Conservation (phyloP, 2,797 vertebrate species). For the Fistularia commersonii region DNA sequence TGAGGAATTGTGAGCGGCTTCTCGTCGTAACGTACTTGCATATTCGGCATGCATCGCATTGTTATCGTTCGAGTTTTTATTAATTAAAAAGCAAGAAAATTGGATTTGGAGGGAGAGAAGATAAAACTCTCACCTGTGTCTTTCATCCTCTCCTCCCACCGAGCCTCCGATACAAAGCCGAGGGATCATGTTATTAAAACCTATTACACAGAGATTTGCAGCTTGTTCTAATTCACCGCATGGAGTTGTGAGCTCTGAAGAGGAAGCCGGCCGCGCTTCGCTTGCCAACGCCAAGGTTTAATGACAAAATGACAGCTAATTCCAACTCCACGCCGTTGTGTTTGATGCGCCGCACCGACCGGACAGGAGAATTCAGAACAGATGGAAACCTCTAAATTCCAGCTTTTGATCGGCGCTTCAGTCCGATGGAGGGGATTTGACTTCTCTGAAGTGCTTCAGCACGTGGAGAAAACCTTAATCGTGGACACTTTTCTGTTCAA, state of each 20-base stretch:
- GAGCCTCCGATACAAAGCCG: conserved; percentile 12
- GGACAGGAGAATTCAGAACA: too few species aligned
- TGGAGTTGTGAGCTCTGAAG: conserved; percentile 11
- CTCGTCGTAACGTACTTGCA: conserved; percentile 11
- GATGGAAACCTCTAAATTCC: too few species aligned
- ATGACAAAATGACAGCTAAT: conserved; percentile 21
- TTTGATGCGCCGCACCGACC: too few species aligned
- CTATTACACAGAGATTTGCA: conserved; percentile 27
- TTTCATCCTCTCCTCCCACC: neutral
- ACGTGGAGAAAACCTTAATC: too few species aligned
- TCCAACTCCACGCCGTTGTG: neutral
- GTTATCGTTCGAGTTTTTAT: conserved; percentile 30
- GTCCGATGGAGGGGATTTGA: too few species aligned
- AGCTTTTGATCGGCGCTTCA: too few species aligned
- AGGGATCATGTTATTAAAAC: conserved; percentile 24
- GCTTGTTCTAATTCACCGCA: conserved; percentile 25
- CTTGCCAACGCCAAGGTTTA: neutral
- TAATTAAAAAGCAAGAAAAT: conserved; percentile 34
- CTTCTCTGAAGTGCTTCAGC: too few species aligned
- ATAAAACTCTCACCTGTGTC: conserved; percentile 28
- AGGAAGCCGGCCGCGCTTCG: neutral
- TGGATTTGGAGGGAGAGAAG: conserved; percentile 30
- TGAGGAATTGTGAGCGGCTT: conserved; percentile 4
- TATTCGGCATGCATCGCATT: conserved; percentile 25
- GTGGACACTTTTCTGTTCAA: too few species aligned